Percentiles rank a stretch among this genome's conserved stretches.
phyloP scores from a whole-genome alignment of 2,888 invertebrate genomes.

The Bembecia ichneumoniformis region DNA sequence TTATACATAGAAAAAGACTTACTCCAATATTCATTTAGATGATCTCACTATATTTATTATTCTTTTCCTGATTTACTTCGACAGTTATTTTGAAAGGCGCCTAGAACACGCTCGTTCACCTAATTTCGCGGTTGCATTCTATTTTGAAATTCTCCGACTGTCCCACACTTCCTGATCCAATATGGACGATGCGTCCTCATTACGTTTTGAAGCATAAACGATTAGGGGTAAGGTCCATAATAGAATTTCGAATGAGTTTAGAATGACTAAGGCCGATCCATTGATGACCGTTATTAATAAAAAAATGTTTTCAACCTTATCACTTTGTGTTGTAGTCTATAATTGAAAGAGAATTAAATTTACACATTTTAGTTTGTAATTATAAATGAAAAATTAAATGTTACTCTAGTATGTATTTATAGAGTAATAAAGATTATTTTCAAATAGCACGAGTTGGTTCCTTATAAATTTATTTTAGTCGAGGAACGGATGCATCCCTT shows the following conservation, averaged over 20 bases:
- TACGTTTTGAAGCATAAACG: neutral
- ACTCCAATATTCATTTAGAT: too few species aligned
- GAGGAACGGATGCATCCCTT: neutral
- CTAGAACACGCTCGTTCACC: slow-evolving; percentile 25
- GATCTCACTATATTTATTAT: neutral
- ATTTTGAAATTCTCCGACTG: slow-evolving; percentile 46
- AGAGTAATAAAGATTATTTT: neutral
- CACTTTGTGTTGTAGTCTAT: neutral
- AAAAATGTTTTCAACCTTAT: neutral
- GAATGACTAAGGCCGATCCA: neutral
- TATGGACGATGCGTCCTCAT: slow-evolving; percentile 23
- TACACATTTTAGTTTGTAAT: neutral
- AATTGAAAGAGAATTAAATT: neutral
- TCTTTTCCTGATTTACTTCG: neutral
- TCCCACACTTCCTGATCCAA: slow-evolving; percentile 47
- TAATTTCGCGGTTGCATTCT: slow-evolving; percentile 47
- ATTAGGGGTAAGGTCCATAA: neutral
- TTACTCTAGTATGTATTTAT: neutral
- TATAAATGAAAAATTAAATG: neutral
- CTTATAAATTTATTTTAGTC: neutral
- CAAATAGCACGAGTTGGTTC: neutral
- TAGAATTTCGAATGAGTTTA: neutral
- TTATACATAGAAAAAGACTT: too few species aligned
- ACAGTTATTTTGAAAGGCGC: neutral
- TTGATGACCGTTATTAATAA: neutral